A percentile compares a stretch with the other conserved stretches of the same genome.
phyloP scores from a whole-genome alignment of 53 echinoderm and acorn worm species.

The Stichopus horrens region DNA sequence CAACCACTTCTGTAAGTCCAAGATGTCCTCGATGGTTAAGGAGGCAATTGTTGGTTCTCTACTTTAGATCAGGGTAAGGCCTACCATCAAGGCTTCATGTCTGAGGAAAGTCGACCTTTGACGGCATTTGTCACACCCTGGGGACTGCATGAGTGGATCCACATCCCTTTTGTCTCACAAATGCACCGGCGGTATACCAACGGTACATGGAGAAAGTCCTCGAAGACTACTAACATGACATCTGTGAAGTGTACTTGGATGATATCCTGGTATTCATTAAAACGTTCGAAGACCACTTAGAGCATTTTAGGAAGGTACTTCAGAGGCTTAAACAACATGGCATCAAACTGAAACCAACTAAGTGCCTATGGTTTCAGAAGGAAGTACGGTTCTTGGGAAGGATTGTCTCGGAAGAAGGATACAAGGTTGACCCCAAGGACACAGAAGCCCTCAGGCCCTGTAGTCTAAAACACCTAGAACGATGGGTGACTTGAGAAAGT shows the following conservation, averaged over 20 bases:
- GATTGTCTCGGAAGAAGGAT: conserved; percentile 44
- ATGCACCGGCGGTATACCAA: conserved; percentile 61
- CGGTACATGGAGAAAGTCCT: conserved; percentile 52
- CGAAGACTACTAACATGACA: conserved; percentile 4
- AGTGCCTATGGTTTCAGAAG: conserved; percentile 54
- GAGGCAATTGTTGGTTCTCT: conserved; percentile 38
- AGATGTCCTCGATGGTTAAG: conserved; percentile 40
- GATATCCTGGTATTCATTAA: conserved; percentile 53
- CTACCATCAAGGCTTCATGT: conserved; percentile 55
- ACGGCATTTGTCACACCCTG: conserved; percentile 58
- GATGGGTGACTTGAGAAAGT: conserved; percentile 54
- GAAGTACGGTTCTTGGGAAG: conserved; percentile 58
- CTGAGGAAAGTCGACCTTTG: conserved; percentile 17
- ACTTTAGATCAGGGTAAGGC: conserved; percentile 55
- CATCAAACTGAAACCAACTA: conserved; percentile 54
- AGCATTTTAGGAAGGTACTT: conserved; percentile 50
- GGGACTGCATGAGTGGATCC: conserved; percentile 57
- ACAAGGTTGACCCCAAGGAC: conserved; percentile 50
- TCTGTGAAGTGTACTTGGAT: conserved; percentile 47
- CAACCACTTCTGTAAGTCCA: conserved; percentile 42
- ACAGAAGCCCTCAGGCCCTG: conserved; percentile 14
- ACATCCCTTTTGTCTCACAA: conserved; percentile 62
- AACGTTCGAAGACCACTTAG: conserved; percentile 58
- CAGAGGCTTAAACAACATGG: conserved; percentile 45
- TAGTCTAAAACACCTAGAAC: conserved; percentile 17